A percentile compares a stretch with the other conserved stretches of the same genome.
Conservation (phyloP, 2,113 vertebrate species). For the Gambusia affinis region DNA sequence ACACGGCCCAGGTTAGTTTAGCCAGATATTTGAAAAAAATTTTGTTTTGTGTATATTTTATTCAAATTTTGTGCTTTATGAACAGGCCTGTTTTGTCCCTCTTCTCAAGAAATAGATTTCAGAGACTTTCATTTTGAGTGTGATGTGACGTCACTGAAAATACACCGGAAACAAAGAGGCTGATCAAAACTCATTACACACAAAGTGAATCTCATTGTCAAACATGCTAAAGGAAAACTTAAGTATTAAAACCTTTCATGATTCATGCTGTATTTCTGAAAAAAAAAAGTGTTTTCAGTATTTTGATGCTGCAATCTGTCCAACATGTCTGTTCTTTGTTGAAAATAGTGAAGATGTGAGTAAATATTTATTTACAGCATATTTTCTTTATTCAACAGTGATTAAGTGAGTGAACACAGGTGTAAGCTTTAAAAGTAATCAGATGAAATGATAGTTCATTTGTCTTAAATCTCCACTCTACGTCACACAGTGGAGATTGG, state of each 20-base stretch:
- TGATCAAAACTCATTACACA: constrained; percentile 23
- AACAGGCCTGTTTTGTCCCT: no score
- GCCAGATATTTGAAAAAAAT: no score
- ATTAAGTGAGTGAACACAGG: constrained; percentile 15
- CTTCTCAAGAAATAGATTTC: not conserved
- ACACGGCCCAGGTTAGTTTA: no score
- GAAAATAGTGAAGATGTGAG: constrained; percentile 23
- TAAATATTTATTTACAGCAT: constrained; percentile 57
- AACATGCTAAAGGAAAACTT: constrained; percentile 11
- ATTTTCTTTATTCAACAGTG: constrained; percentile 23
- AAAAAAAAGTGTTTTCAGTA: constrained; percentile 4
- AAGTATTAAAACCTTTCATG: not conserved
- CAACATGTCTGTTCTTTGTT: constrained; percentile 25
- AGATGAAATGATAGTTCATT: not conserved
- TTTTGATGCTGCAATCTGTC: constrained; percentile 50
- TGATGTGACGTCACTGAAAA: not conserved
- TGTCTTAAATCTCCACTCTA: not conserved
- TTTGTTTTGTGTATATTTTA: no score
- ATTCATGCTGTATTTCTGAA: constrained; percentile 4
- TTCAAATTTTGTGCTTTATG: no score
- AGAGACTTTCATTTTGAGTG: constrained; percentile 5
- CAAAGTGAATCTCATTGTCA: constrained; percentile 10
- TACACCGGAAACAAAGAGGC: constrained; percentile 14
- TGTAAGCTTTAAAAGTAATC: constrained; percentile 24
- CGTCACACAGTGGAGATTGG: no score